Conservation (phyloP, 2,888 invertebrate species). For the Heliothis peltigera region DNA sequence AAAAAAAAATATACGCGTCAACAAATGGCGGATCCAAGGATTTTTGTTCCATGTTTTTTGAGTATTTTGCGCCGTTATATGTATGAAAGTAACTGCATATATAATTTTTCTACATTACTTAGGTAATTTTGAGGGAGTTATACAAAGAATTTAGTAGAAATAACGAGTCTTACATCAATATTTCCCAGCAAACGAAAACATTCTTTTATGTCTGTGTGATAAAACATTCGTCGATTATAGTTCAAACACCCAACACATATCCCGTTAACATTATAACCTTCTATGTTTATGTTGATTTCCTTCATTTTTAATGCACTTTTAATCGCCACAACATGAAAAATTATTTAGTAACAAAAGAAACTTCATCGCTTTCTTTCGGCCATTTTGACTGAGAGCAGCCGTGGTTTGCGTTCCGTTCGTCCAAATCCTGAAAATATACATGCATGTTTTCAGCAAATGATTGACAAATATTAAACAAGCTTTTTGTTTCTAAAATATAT, state of each 20-base stretch:
- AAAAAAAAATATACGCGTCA: conserved; percentile 34
- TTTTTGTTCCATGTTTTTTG: conserved; percentile 82
- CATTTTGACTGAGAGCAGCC: conserved; percentile 73
- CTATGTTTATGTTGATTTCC: conserved; percentile 87
- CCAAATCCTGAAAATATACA: neutral
- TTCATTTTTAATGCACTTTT: conserved; percentile 72
- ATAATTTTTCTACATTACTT: neutral
- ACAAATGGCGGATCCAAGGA: conserved; percentile 77
- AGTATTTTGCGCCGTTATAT: conserved; percentile 54
- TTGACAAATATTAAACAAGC: neutral
- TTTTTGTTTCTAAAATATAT: neutral
- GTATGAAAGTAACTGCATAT: conserved; percentile 52
- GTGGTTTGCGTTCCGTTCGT: conserved; percentile 18
- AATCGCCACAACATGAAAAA: conserved; percentile 58
- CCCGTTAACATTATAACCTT: conserved; percentile 86
- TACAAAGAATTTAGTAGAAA: neutral
- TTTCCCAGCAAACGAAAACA: conserved; percentile 79
- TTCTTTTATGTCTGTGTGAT: conserved; percentile 73
- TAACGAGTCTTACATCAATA: conserved; percentile 81
- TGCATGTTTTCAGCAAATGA: neutral
- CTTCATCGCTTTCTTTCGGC: conserved; percentile 85
- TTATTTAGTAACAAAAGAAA: conserved; percentile 74
- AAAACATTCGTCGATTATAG: conserved; percentile 83
- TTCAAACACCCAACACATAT: conserved; percentile 86
- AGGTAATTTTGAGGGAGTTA: neutral